phyloP scores from a whole-genome alignment of 2,797 vertebrate genomes.

The Parotocinclus haroldoi region DNA sequence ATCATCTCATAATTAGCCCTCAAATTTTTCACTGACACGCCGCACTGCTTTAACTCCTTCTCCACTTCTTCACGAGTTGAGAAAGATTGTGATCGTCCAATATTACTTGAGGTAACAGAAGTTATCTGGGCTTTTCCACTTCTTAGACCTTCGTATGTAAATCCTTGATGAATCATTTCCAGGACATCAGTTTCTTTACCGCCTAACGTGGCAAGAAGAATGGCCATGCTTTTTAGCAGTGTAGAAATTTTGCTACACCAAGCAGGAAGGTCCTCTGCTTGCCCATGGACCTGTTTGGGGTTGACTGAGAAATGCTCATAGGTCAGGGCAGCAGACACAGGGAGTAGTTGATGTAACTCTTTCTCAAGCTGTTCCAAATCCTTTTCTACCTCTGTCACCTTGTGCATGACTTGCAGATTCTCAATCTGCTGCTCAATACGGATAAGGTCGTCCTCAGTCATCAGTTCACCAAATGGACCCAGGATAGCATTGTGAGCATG shows the following conservation, averaged over 20 bases:
- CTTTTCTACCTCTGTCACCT: conserved; percentile 82
- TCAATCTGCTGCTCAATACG: conserved; percentile 92
- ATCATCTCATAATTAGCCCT: conserved; percentile 89
- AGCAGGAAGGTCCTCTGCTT: conserved; percentile 79
- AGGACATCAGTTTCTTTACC: conserved; percentile 76
- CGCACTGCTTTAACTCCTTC: conserved; percentile 87
- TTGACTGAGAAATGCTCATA: conserved; percentile 79
- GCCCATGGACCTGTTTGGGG: conserved; percentile 82
- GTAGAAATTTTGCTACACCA: conserved; percentile 84
- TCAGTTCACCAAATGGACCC: conserved; percentile 87
- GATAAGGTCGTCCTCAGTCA: conserved; percentile 87
- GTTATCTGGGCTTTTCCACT: conserved; percentile 45
- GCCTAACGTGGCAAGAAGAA: conserved; percentile 78
- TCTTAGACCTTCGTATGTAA: conserved; percentile 59
- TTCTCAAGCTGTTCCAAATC: conserved; percentile 78
- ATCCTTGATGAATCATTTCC: conserved; percentile 72
- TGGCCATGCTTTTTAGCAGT: conserved; percentile 80
- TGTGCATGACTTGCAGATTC: conserved; percentile 92
- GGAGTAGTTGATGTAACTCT: conserved; percentile 81
- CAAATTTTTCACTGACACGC: conserved; percentile 89
- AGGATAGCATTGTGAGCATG: conserved; percentile 79
- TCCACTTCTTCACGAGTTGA: conserved; percentile 85
- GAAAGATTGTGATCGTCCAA: conserved; percentile 86
- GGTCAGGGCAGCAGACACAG: conserved; percentile 71
- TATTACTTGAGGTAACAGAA: conserved; percentile 54